Base-by-base conservation (phyloP, 2,113 vertebrate genomes). In the Amphiprion ocellaris region DNA sequence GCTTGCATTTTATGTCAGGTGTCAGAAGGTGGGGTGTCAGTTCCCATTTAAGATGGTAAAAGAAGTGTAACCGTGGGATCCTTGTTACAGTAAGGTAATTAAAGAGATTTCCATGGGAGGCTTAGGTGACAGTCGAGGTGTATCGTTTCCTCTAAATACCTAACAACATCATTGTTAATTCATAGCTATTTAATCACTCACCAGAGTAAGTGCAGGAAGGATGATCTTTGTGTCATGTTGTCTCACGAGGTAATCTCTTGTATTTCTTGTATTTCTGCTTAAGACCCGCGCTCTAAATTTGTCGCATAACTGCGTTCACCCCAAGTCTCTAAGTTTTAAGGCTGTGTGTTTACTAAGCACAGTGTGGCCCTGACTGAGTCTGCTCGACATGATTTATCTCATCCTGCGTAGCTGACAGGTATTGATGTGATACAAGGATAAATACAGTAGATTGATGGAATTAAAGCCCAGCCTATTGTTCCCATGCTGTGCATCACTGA, bases 401-500 rank as follows among this genome's bases (percentile, higher is more conserved):
- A 70, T 81, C 86, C 84, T 68, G 79, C 81, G 73, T 79, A 90
- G 81, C 88, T 90, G 92, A 88, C 90, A 88, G 81, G 84, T 90
- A 90, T 90, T 87, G 91, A 93, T 93, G 92, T 89, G 89, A 87
- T 90, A 88, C 87, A 87, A 69, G 90, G 86, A 94, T 90, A 91
- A 92, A 90, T 69, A 80, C 83, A 83, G 79, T 71, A 74, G 92
- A 89, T 88, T 89, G 87, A 89, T 87, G 81, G 87, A 89, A 87
- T 89, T 87, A 92, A 89, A 90, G 88, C 90, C 90, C 81, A 81
- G 79, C 75, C 71, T 89, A 85, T 91, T 94, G 89, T 93, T 92
- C 87, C 86, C 89, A 79, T 85, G 86, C 87, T 85, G 89, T 88
- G 91, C 90, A 83, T 83, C 85, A 71, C 86, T 88, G 93, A 90